Percentiles rank a stretch among this genome's conserved stretches.
phyloP scores from a whole-genome alignment of 2,113 vertebrate genomes.

The Lanius collurio region DNA sequence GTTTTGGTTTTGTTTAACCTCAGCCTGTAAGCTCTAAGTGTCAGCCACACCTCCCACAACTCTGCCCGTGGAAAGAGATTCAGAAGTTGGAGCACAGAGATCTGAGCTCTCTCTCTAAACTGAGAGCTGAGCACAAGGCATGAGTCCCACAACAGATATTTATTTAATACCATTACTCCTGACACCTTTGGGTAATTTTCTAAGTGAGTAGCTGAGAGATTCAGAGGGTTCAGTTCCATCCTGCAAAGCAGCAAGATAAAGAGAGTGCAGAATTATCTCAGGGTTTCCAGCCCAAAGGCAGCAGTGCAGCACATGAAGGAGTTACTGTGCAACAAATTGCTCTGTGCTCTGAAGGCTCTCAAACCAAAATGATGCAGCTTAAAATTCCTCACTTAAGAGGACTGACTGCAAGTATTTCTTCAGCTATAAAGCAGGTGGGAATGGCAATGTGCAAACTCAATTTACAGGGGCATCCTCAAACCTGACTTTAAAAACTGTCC shows the following conservation, averaged over 20 bases:
- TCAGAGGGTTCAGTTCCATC: not conserved
- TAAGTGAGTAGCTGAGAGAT: not conserved
- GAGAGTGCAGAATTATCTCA: not conserved
- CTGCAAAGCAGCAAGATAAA: not conserved
- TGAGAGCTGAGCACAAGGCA: not conserved
- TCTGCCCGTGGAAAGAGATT: not conserved
- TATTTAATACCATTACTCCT: not conserved
- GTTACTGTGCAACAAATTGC: not conserved
- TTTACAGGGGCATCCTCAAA: not conserved
- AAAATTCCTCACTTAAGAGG: not conserved
- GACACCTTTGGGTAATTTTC: not conserved
- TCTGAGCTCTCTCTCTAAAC: not conserved
- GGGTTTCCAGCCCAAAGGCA: not conserved
- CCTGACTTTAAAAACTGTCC: not conserved
- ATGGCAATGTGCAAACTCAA: not conserved
- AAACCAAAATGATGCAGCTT: not conserved
- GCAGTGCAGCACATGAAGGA: not conserved
- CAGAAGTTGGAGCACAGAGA: not conserved
- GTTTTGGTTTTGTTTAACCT: not conserved
- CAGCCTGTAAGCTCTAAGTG: not conserved
- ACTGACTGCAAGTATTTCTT: not conserved
- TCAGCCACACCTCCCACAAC: not conserved
- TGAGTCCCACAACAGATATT: not conserved
- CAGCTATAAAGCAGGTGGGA: not conserved
- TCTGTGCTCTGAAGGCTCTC: not conserved